A percentile compares a stretch with the other conserved stretches of the same genome.
phyloP scores from a whole-genome alignment of 2,888 invertebrate species.

The Mesochorus sp. region DNA sequence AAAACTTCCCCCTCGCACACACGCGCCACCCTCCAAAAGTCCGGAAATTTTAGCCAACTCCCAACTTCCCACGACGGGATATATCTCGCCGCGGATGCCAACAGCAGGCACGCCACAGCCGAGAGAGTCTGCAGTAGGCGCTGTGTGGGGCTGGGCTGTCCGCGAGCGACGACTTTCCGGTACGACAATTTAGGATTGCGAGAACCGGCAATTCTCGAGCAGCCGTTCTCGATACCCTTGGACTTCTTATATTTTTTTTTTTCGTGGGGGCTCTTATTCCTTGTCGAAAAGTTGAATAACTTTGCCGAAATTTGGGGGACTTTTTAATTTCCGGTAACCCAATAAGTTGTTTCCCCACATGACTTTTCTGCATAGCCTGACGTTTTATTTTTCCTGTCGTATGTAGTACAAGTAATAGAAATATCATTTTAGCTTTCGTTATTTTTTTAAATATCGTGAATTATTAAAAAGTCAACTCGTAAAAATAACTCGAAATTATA shows the following conservation, averaged over 20 bases:
- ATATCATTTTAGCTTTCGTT: too few species aligned
- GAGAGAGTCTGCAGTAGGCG: constrained; percentile 5
- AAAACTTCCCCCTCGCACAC: not conserved
- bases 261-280: not conserved
- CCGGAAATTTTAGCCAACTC: constrained; percentile 58
- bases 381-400: too few species aligned
- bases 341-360: not conserved
- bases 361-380: too few species aligned
- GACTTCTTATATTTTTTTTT: constrained; percentile 1
- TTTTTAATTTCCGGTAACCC: not conserved
- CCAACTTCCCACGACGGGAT: constrained; percentile 18
- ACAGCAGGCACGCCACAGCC: constrained; percentile 30
- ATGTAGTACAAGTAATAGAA: too few species aligned
- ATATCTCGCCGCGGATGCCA: constrained; percentile 18
- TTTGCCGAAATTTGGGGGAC: not conserved
- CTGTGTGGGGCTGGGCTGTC: constrained; percentile 5
- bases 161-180: constrained; percentile 17
- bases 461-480: too few species aligned
- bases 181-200: constrained; percentile 34
- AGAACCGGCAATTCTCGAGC: too few species aligned
- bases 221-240: constrained; percentile 30
- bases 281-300: not conserved
- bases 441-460: too few species aligned
- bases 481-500: too few species aligned
- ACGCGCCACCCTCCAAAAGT: constrained; percentile 6